These are phyloP conservation scores for Dipodomys merriami DNA, from an alignment of 2,113 vertebrate genomes.

Conservation along the genomic window DNA sequence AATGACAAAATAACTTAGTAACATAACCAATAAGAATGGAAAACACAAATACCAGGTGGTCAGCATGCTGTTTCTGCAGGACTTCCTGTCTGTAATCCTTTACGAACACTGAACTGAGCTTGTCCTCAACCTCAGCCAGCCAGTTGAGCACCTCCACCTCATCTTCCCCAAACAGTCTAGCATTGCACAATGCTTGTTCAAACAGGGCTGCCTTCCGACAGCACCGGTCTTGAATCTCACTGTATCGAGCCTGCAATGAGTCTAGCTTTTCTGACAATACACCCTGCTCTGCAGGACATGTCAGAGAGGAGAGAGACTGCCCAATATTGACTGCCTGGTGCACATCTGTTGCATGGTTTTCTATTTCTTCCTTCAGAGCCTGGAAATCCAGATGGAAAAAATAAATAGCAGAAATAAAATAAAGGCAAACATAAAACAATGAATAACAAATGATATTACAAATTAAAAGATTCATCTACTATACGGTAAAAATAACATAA, in stretches of 20 bases:
- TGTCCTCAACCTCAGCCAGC: constrained; percentile 98
- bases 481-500: background rate
- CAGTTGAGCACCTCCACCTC: constrained; percentile 99
- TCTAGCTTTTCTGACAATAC: constrained; percentile 92
- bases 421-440: constrained; percentile 69
- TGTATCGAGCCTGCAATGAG: constrained; percentile 89
- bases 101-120: constrained; percentile 92
- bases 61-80: constrained; percentile 94
- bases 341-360: constrained; percentile 88
- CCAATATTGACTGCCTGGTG: constrained; percentile 89
- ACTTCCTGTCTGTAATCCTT: constrained; percentile 94
- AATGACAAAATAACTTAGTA: constrained; percentile 71
- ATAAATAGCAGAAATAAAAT: constrained; percentile 87
- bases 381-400: constrained; percentile 87
- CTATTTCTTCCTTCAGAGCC: constrained; percentile 94
- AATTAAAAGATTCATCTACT: constrained; percentile 55
- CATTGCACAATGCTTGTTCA: constrained; percentile 95
- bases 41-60: constrained; percentile 93
- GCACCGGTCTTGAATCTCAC: constrained; percentile 91
- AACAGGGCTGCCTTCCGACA: constrained; percentile 92
- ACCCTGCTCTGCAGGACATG: constrained; percentile 89
- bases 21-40: constrained; percentile 72
- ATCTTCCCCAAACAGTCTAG: constrained; percentile 98
- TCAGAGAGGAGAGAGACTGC: constrained; percentile 92
- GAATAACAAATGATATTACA: constrained; percentile 76